Evolutionary conservation across 2,888 invertebrate species (phyloP), one percentile per base, ranked within the genome.

Genomic region (Drosophila mayaguana): DNA sequence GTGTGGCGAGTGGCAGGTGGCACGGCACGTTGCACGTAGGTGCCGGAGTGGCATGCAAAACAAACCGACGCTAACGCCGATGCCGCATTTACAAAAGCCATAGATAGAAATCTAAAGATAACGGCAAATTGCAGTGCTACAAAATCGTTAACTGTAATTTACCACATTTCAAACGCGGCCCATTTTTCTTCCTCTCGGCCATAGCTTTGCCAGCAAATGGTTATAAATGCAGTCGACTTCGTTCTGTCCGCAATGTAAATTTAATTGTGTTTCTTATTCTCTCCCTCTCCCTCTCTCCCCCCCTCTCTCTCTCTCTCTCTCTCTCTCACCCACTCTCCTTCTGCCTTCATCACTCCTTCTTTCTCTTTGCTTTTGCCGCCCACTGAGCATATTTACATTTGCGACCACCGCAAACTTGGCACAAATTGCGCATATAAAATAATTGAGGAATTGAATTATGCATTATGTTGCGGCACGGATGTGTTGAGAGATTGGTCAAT

Each of bases 61-160:
- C 81, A 83, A 85, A 88, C 86, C 81, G 78, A 68, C 43, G 63
- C 61, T 63, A 78, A 78, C 72, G 78, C 72, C 75, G 75, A 72
- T 72, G 77, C 79, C 79, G 74, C 87, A 87, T 87, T 87, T 87
- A 78, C 88, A 83, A 83, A 80, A 64, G 57, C 83, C 75, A 70
- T 68, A 79, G 88, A 88, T 88, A 82, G 78, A 81, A 79, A 86
- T 84, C 84, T 83, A 55, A 56, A 84, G 88, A 89, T 89, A 88
- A 88, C 56, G 70, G 86, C 75, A 88, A 89, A 88, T 89, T 88
- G 88, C 88, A 84, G 81, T 79, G 88, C 88, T 83, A 88, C 88
- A 88, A 87, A 87, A 89, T 88, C 84, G 87, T 87, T 87, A 87
- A 81, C 85, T 83, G 89, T 89, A 89, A 87, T 87, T 87, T 87